These are phyloP conservation scores for Chionis minor DNA, from an alignment of 2,113 vertebrate species.

Conservation along the genomic window DNA sequence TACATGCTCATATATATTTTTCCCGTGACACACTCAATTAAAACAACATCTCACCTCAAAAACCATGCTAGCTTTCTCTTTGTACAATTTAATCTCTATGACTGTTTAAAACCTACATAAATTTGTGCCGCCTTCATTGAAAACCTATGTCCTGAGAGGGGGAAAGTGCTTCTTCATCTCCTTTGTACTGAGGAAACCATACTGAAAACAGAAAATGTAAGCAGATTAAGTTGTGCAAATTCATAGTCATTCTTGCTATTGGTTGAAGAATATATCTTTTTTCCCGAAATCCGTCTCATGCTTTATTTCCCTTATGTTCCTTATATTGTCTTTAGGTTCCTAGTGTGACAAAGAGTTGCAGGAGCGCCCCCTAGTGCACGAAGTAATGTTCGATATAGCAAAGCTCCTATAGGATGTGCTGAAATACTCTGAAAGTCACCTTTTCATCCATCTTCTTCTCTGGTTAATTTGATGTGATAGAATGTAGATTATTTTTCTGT, in stretches of 20 bases:
- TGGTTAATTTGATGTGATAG: neutral
- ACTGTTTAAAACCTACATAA: neutral
- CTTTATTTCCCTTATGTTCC: neutral
- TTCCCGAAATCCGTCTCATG: neutral
- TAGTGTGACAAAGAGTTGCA: constrained; percentile 27
- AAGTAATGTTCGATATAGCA: neutral
- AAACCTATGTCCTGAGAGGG: neutral
- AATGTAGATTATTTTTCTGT: neutral
- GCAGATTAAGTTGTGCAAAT: neutral
- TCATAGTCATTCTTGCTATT: neutral
- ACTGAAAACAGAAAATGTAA: neutral
- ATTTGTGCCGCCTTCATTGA: neutral
- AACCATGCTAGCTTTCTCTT: neutral
- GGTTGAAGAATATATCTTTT: neutral
- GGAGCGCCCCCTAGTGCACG: constrained; percentile 69
- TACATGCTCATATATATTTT: neutral
- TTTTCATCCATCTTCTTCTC: neutral
- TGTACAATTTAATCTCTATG: neutral
- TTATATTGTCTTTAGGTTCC: neutral
- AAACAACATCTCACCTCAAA: neutral
- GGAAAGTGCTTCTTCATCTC: neutral
- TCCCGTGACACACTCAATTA: neutral
- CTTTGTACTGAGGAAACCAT: neutral
- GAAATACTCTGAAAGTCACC: neutral
- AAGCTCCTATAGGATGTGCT: neutral